A percentile compares a stretch with the other conserved stretches of the same genome.
Evolutionary conservation across 2,888 invertebrate species (phyloP).

Genomic region (Polyploca ridens): DNA sequence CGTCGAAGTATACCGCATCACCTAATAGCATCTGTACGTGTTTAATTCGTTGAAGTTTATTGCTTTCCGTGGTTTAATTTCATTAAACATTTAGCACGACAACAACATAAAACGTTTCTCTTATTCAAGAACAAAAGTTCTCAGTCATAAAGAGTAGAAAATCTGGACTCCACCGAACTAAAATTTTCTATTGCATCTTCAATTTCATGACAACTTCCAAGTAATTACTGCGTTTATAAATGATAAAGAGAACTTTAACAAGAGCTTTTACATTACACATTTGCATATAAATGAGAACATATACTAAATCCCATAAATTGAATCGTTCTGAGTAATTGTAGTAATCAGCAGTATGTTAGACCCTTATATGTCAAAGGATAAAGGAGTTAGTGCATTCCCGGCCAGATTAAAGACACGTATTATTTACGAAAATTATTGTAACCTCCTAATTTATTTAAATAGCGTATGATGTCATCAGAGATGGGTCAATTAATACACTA

Average conservation of each 20-base stretch:
- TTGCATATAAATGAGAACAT: conserved; percentile 6
- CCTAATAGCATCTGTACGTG: conserved; percentile 18
- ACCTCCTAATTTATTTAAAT: not conserved
- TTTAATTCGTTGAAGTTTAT: conserved; percentile 33
- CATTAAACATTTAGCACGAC: conserved; percentile 14
- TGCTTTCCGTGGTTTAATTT: conserved; percentile 30
- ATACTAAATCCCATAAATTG: conserved; percentile 16
- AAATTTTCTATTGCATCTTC: conserved; percentile 1
- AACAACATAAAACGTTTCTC: not conserved
- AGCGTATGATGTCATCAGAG: not conserved
- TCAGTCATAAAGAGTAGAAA: conserved; percentile 6
- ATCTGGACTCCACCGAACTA: not conserved
- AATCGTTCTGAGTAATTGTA: conserved; percentile 29
- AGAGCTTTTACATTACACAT: conserved; percentile 4
- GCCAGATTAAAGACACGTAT: conserved; percentile 27
- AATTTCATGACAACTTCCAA: conserved; percentile 1
- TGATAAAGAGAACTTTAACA: not conserved
- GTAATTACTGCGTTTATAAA: not conserved
- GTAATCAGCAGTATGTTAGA: conserved; percentile 35
- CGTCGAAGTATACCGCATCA: conserved; percentile 19
- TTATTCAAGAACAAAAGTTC: too few relatives aligned
- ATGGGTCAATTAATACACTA: not conserved
- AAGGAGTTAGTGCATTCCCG: conserved; percentile 33
- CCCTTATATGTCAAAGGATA: conserved; percentile 45
- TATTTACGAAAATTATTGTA: not conserved